These are phyloP conservation scores for Venturia canescens DNA, from an alignment of 1,140 invertebrate species.

Conservation along the genomic window DNA sequence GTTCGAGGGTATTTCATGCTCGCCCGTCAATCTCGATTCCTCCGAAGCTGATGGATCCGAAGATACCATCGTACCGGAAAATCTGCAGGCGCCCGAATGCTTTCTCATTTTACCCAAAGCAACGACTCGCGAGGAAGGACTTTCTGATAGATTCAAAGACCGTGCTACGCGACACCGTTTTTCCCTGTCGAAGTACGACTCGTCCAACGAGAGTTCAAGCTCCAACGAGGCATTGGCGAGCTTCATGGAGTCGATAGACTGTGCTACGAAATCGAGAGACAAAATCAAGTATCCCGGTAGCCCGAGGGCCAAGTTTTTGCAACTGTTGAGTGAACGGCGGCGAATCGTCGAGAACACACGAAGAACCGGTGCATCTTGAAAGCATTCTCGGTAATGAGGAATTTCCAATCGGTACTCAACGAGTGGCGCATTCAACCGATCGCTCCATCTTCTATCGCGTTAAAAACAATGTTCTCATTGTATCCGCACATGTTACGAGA, in stretches of 20 bases:
- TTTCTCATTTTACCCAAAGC: conserved; percentile 5
- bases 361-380: conserved; percentile 59
- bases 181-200: conserved; percentile 51
- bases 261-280: conserved; percentile 48
- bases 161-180: conserved; percentile 39
- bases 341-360: conserved; percentile 66
- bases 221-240: conserved; percentile 52
- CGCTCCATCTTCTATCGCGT: conserved; percentile 23
- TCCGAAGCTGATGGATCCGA: conserved; percentile 3
- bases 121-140: conserved; percentile 13
- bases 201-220: conserved; percentile 52
- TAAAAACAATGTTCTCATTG: neutral
- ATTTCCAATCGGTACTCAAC: conserved; percentile 17
- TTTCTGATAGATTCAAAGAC: conserved; percentile 44
- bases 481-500: neutral
- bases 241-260: conserved; percentile 56
- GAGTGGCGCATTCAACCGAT: conserved; percentile 15
- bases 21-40: neutral
- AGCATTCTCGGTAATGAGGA: neutral
- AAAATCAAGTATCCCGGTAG: conserved; percentile 64
- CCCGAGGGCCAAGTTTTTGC: conserved; percentile 66
- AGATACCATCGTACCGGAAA: neutral
- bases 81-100: conserved; percentile 10
- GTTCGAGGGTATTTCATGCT: neutral
- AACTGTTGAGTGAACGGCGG: conserved; percentile 67